Evolutionary conservation across 2,888 invertebrate genomes (phyloP).

Genomic region (Chydorus sphaericus): DNA sequence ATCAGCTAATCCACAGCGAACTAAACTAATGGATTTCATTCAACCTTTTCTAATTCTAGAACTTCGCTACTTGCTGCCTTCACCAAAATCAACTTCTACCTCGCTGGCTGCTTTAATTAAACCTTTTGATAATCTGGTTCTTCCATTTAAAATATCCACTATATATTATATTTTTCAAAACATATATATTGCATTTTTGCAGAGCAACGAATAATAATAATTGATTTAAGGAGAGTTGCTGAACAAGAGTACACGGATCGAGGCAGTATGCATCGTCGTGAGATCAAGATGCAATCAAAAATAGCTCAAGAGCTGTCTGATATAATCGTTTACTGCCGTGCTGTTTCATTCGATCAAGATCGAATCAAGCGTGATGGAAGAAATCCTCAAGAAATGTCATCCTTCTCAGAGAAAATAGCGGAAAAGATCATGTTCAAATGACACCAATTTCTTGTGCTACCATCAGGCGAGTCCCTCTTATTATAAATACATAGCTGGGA

Average conservation of each 20-base stretch:
- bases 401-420: constrained; percentile 90
- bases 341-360: constrained; percentile 65
- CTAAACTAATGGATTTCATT: too few relatives aligned
- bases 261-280: constrained; percentile 58
- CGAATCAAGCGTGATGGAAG: constrained; percentile 51
- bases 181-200: too few relatives aligned
- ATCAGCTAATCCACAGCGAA: too few relatives aligned
- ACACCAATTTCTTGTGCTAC: constrained; percentile 60
- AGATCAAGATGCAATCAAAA: constrained; percentile 76
- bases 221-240: constrained; percentile 13
- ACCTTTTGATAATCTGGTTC: too few relatives aligned
- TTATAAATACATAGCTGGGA: not conserved
- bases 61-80: too few relatives aligned
- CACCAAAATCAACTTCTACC: too few relatives aligned
- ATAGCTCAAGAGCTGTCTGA: constrained; percentile 96
- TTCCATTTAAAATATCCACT: too few relatives aligned
- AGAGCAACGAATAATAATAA: too few relatives aligned
- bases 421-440: constrained; percentile 75
- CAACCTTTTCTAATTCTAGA: too few relatives aligned
- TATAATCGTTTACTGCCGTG: constrained; percentile 87
- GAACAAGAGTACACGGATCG: constrained; percentile 26
- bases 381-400: constrained; percentile 91
- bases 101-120: too few relatives aligned
- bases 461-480: constrained; percentile 50
- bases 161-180: too few relatives aligned